Evolutionary conservation across 1,140 invertebrate species (phyloP).

Genomic region (Cheumatopsyche charites): DNA sequence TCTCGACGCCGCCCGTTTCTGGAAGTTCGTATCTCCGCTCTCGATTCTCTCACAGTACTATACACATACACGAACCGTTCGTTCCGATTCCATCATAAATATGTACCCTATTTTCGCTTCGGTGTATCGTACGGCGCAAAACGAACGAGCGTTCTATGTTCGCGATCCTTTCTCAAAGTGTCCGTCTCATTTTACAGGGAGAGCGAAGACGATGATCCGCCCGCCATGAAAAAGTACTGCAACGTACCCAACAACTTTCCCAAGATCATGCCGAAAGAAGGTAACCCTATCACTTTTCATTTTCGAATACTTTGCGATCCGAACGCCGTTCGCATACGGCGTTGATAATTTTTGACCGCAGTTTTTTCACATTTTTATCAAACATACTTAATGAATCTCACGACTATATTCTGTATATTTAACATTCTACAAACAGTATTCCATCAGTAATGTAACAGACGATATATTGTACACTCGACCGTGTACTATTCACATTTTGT

Average conservation of each 20-base stretch:
- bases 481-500: too few relatives aligned
- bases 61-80: too few relatives aligned
- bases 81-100: neutral
- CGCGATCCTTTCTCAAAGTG: too few relatives aligned
- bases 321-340: too few relatives aligned
- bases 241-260: constrained; percentile 43
- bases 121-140: neutral
- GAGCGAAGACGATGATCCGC: constrained; percentile 41
- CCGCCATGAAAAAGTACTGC: constrained; percentile 46
- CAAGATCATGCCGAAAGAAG: constrained; percentile 45
- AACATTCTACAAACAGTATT: too few relatives aligned
- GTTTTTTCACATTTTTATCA: too few relatives aligned
- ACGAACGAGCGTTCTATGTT: too few relatives aligned
- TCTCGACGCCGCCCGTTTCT: neutral
- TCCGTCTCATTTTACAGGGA: constrained; percentile 30
- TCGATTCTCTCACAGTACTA: neutral
- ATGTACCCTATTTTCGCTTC: neutral
- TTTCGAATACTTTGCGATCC: neutral
- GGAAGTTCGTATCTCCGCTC: neutral
- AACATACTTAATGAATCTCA: too few relatives aligned
- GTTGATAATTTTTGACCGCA: too few relatives aligned
- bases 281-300: neutral
- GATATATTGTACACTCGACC: too few relatives aligned
- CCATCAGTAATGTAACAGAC: too few relatives aligned
- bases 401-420: too few relatives aligned